phyloP scores from a whole-genome alignment of 2,113 vertebrate species.

The Cyrtonyx montezumae region DNA sequence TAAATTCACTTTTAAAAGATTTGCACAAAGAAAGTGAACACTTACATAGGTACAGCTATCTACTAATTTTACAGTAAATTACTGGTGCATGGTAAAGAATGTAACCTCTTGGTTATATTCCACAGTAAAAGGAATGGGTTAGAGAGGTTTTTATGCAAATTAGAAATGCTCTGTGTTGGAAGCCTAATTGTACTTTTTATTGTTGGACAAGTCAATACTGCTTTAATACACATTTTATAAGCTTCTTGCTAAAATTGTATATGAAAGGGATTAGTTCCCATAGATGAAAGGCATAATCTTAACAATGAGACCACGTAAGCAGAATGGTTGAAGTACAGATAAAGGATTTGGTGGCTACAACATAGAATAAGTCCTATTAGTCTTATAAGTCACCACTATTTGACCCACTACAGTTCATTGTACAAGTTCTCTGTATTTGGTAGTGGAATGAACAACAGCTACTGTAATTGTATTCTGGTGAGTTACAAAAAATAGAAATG shows the following conservation, averaged over 20 bases:
- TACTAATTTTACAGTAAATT: slow-evolving; percentile 82
- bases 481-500: slow-evolving; percentile 43
- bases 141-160: slow-evolving; percentile 86
- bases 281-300: slow-evolving; percentile 84
- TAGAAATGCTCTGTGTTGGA: slow-evolving; percentile 81
- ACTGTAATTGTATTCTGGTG: slow-evolving; percentile 4
- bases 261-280: slow-evolving; percentile 81
- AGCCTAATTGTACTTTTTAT: slow-evolving; percentile 87
- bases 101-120: slow-evolving; percentile 83
- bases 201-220: slow-evolving; percentile 85
- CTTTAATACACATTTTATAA: slow-evolving; percentile 86
- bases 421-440: slow-evolving; percentile 5
- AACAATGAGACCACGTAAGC: slow-evolving; percentile 81
- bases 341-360: slow-evolving; percentile 80
- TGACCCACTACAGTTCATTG: slow-evolving; percentile 69
- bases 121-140: slow-evolving; percentile 78
- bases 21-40: slow-evolving; percentile 75
- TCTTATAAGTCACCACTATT: slow-evolving; percentile 76
- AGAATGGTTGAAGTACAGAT: slow-evolving; percentile 81
- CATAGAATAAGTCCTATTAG: slow-evolving; percentile 79
- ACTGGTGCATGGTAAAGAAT: slow-evolving; percentile 77
- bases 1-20: slow-evolving; percentile 78
- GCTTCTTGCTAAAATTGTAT: slow-evolving; percentile 84
- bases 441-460: neutral
- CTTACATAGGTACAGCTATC: slow-evolving; percentile 76